Evolutionary conservation across 2,888 invertebrate genomes (phyloP).

Genomic region (Mesochorus sp.): DNA sequence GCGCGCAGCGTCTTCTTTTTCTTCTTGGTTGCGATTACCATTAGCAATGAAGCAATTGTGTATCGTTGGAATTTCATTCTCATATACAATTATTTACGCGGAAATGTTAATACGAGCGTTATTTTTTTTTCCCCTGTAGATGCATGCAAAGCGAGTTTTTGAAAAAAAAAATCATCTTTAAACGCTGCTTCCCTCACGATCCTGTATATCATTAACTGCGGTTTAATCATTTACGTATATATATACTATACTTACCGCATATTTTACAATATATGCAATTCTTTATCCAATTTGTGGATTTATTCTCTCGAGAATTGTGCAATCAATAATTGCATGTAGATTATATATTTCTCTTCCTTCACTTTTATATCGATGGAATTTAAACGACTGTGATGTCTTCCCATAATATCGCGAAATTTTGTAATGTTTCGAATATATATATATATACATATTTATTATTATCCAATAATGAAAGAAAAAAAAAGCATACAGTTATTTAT

Average conservation of each 20-base stretch:
- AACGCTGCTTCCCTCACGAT: not conserved
- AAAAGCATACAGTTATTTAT: too few relatives aligned
- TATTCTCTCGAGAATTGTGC: not conserved
- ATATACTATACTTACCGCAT: too few relatives aligned
- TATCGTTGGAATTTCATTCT: constrained; percentile 22
- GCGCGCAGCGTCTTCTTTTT: not conserved
- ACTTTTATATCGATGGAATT: too few relatives aligned
- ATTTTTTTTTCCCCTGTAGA: not conserved
- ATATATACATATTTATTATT: too few relatives aligned
- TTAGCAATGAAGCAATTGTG: constrained; percentile 35
- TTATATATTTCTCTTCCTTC: not conserved
- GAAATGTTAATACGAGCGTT: constrained; percentile 21
- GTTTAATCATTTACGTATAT: not conserved
- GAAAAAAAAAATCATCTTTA: not conserved
- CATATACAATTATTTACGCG: constrained; percentile 30
- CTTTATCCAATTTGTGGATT: not conserved
- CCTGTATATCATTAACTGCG: not conserved
- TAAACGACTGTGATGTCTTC: too few relatives aligned
- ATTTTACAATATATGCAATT: not conserved
- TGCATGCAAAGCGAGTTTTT: not conserved
- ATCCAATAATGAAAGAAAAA: too few relatives aligned
- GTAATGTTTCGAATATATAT: too few relatives aligned
- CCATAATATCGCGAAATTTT: too few relatives aligned
- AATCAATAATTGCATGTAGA: not conserved
- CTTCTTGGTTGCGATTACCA: constrained; percentile 35